phyloP scores from a whole-genome alignment of 2,113 vertebrate species.

The Osmerus mordax region DNA sequence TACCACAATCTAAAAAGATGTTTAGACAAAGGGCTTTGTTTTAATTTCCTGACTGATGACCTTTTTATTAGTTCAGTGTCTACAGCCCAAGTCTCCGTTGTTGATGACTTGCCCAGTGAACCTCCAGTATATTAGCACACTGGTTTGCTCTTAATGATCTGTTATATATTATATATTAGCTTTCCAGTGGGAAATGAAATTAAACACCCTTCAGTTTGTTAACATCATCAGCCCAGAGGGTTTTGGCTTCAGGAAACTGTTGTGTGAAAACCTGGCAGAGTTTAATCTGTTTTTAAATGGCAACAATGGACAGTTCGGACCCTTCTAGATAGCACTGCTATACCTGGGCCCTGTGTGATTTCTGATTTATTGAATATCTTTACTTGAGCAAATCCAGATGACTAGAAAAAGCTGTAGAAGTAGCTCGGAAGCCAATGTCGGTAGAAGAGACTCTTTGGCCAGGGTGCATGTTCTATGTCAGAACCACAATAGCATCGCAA shows the following conservation, averaged over 20 bases:
- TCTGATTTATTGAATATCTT: conserved; percentile 12
- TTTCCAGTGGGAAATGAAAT: conserved; percentile 24
- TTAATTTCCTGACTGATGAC: neutral
- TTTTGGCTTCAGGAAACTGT: conserved; percentile 24
- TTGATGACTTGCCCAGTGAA: conserved; percentile 20
- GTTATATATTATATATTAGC: conserved; percentile 16
- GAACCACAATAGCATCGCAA: conserved; percentile 7
- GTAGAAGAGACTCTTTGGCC: conserved; percentile 13
- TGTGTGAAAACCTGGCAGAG: conserved; percentile 1
- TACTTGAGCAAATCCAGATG: conserved; percentile 40
- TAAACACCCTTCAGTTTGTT: conserved; percentile 35
- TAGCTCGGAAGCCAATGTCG: conserved; percentile 5
- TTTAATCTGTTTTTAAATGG: conserved; percentile 24
- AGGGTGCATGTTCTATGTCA: conserved; percentile 19
- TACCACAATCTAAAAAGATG: neutral
- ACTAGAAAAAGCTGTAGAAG: conserved; percentile 24
- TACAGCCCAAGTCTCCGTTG: neutral
- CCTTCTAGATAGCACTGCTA: neutral
- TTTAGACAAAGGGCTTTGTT: conserved; percentile 4
- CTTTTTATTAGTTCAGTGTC: neutral
- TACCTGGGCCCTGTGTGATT: too few species aligned
- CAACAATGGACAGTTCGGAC: conserved; percentile 9
- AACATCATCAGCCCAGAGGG: conserved; percentile 17
- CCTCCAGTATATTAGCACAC: conserved; percentile 9
- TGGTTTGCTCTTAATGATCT: conserved; percentile 15